Conservation (phyloP, 2,113 vertebrate species). For the Pseudonaja textilis region DNA sequence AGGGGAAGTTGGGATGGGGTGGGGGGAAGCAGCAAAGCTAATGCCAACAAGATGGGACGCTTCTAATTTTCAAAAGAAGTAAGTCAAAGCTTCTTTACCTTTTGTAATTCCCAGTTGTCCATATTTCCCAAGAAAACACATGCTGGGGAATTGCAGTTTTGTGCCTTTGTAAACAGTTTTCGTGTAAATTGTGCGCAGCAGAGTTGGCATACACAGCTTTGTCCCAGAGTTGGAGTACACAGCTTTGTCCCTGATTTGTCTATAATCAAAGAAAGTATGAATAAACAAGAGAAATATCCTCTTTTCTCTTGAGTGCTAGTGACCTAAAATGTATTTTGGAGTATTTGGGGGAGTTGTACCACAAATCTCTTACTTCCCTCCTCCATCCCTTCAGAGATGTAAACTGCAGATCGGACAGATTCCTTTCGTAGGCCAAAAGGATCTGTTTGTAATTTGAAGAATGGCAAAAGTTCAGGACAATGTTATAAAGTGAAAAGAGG, state of each 20-base stretch:
- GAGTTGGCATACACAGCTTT: background rate
- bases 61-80: background rate
- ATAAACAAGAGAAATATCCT: background rate
- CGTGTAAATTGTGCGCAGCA: background rate
- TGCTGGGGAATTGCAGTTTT: background rate
- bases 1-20: too few relatives aligned
- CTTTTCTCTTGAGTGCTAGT: background rate
- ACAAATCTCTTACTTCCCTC: background rate
- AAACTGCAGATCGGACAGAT: background rate
- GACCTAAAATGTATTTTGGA: background rate
- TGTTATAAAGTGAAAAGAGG: constrained; percentile 33
- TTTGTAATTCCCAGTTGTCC: background rate
- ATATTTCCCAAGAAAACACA: background rate
- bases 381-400: background rate
- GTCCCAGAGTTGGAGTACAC: background rate
- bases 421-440: background rate
- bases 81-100: background rate
- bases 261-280: background rate
- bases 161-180: background rate
- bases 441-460: constrained; percentile 59
- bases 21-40: background rate
- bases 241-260: background rate
- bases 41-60: background rate
- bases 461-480: constrained; percentile 45
- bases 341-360: background rate